phyloP scores from a whole-genome alignment of 2,797 vertebrate genomes.

The Pitangus sulphuratus region DNA sequence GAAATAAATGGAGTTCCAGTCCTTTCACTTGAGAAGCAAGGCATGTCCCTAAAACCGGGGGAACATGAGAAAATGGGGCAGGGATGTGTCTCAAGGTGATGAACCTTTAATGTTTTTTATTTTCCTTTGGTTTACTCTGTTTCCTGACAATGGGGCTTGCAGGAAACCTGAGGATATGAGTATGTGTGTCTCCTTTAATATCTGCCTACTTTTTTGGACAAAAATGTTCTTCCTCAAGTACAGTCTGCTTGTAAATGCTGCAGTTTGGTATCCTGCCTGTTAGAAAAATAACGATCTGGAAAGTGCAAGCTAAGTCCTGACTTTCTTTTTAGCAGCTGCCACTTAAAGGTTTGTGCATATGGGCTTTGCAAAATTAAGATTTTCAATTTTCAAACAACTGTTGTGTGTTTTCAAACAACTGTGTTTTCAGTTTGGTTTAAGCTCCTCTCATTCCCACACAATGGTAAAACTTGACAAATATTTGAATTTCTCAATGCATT shows the following conservation, averaged over 20 bases:
- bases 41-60: neutral
- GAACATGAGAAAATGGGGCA: neutral
- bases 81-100: neutral
- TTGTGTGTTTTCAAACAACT: neutral
- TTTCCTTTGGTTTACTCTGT: neutral
- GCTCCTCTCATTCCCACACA: neutral
- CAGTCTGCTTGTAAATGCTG: neutral
- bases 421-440: neutral
- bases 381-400: slow-evolving; percentile 30
- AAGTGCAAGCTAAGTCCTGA: neutral
- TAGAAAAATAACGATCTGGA: neutral
- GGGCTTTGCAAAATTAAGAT: slow-evolving; percentile 10
- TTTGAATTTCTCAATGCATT: neutral
- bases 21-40: neutral
- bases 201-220: neutral
- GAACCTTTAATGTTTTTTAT: neutral
- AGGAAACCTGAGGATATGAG: neutral
- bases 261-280: neutral
- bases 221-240: neutral
- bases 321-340: slow-evolving; percentile 21
- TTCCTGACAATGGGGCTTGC: neutral
- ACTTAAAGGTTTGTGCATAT: slow-evolving; percentile 37
- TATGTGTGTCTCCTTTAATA: neutral
- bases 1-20: neutral
- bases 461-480: neutral